These are phyloP conservation scores for Tenebrio molitor DNA, from an alignment of 1,140 invertebrate genomes.

Conservation along the genomic window DNA sequence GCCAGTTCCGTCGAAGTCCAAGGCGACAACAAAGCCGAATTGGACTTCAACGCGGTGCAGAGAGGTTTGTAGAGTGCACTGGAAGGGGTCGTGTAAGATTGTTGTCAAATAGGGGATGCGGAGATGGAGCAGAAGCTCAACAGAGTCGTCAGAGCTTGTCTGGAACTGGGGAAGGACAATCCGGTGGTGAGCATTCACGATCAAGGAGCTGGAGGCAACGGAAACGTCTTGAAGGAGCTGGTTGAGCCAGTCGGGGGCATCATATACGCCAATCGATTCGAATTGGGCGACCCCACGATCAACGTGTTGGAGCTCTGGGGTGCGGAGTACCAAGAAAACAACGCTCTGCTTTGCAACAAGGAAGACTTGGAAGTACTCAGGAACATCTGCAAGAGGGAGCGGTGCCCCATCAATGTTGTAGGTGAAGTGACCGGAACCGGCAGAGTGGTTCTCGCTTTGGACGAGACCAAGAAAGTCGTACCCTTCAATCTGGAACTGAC, in stretches of 20 bases:
- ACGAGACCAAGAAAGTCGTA: conserved; percentile 63
- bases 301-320: conserved; percentile 96
- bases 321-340: conserved; percentile 98
- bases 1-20: conserved; percentile 96
- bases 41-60: conserved; percentile 98
- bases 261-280: conserved; percentile 89
- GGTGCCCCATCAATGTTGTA: conserved; percentile 94
- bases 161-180: conserved; percentile 85
- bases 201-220: conserved; percentile 98
- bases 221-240: conserved; percentile 97
- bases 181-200: conserved; percentile 97
- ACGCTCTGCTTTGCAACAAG: conserved; percentile 85
- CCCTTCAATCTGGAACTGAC: conserved; percentile 90
- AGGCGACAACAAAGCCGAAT: conserved; percentile 86
- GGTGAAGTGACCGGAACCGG: conserved; percentile 92
- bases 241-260: conserved; percentile 94
- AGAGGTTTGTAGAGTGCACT: conserved; percentile 70
- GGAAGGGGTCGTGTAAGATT: too few species aligned
- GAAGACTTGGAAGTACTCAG: conserved; percentile 76
- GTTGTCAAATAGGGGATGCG: conserved; percentile 93
- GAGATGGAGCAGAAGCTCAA: conserved; percentile 99
- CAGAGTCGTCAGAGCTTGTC: conserved; percentile 91
- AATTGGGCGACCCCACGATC: conserved; percentile 95
- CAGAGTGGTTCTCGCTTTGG: conserved; percentile 78
- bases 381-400: conserved; percentile 86